phyloP scores from a whole-genome alignment of 2,888 invertebrate species.

The Malacosoma neustria region DNA sequence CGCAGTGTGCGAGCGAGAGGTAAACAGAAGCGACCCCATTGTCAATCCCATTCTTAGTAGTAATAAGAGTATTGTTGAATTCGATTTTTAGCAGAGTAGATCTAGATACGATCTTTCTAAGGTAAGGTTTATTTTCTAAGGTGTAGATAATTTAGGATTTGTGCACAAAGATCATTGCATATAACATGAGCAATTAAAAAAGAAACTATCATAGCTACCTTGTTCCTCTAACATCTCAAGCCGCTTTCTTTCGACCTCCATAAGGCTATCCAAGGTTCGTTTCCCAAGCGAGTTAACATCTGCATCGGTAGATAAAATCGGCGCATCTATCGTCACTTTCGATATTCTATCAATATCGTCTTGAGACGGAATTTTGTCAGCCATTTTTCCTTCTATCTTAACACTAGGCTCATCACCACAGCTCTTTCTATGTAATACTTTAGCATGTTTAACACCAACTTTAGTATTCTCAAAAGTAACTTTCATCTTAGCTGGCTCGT shows the following conservation, averaged over 20 bases:
- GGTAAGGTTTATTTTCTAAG: too few species aligned
- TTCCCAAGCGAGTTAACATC: slow-evolving; percentile 80
- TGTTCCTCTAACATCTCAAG: slow-evolving; percentile 91
- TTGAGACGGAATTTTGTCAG: slow-evolving; percentile 80
- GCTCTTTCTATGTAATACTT: slow-evolving; percentile 54
- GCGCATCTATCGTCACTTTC: slow-evolving; percentile 90
- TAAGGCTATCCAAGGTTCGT: slow-evolving; percentile 88
- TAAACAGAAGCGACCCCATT: too few species aligned
- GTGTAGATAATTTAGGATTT: too few species aligned
- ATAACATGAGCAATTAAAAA: too few species aligned
- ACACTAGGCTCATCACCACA: slow-evolving; percentile 61
- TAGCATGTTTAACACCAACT: slow-evolving; percentile 12
- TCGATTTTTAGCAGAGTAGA: too few species aligned
- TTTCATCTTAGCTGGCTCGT: slow-evolving; percentile 25
- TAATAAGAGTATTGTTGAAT: too few species aligned
- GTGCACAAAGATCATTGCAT: too few species aligned
- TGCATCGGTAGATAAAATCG: slow-evolving; percentile 80
- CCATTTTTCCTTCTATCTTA: slow-evolving; percentile 44
- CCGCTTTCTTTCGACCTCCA: slow-evolving; percentile 92
- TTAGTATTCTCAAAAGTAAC: slow-evolving; percentile 21
- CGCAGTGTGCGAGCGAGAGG: too few species aligned
- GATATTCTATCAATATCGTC: slow-evolving; percentile 91
- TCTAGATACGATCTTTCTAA: too few species aligned
- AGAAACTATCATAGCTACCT: too few species aligned
- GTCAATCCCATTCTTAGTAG: too few species aligned